These are phyloP conservation scores for Bombyx mandarina DNA, from an alignment of 1,140 invertebrate genomes.

Conservation along the genomic window DNA sequence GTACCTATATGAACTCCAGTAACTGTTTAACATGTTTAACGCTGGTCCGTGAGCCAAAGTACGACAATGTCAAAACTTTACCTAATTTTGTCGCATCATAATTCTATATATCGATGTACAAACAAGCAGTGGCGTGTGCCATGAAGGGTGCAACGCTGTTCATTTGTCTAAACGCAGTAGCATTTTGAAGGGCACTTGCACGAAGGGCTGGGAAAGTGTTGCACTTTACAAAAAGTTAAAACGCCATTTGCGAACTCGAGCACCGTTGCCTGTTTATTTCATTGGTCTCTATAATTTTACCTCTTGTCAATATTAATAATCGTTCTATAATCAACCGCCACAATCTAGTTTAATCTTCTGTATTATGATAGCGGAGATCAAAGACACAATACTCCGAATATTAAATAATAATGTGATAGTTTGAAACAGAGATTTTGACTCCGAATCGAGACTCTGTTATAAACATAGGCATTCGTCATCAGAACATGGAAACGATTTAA, in stretches of 20 bases:
- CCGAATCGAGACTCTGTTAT: too few species aligned
- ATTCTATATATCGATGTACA: conserved; percentile 7
- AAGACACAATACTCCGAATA: too few species aligned
- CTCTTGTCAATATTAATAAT: too few species aligned
- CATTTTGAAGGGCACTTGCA: conserved; percentile 45
- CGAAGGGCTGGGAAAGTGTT: conserved; percentile 61
- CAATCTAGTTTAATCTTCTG: too few species aligned
- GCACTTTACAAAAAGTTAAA: conserved; percentile 67
- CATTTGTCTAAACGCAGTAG: conserved; percentile 67
- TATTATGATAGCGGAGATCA: too few species aligned
- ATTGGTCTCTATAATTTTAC: conserved; percentile 12
- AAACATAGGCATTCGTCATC: too few species aligned
- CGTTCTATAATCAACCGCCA: too few species aligned
- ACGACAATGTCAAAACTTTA: not conserved
- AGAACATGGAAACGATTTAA: too few species aligned
- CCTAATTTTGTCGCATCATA: conserved; percentile 12
- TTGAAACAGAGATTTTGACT: too few species aligned
- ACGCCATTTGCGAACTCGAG: conserved; percentile 34
- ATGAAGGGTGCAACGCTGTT: conserved; percentile 58
- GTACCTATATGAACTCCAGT: too few species aligned
- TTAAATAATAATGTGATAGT: too few species aligned
- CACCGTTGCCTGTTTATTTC: conserved; percentile 32
- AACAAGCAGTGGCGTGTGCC: conserved; percentile 44
- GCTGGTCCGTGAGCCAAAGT: not conserved
- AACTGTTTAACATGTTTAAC: too few species aligned